phyloP scores from a whole-genome alignment of 2,797 vertebrate genomes.

The Fistularia tabacaria region DNA sequence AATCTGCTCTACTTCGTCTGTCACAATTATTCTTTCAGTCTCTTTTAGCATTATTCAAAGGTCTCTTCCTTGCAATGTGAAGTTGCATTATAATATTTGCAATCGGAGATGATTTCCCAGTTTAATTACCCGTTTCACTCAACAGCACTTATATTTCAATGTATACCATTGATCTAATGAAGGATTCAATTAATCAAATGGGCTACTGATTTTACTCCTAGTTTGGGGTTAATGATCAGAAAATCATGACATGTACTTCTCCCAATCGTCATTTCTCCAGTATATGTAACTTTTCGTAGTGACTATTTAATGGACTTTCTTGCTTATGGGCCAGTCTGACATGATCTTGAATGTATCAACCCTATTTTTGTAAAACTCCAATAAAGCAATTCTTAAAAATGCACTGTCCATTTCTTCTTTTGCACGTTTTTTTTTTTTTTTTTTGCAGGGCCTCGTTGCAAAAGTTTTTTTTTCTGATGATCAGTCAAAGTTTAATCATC shows the following conservation, averaged over 20 bases:
- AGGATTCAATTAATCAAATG: constrained; percentile 7
- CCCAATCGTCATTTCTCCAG: constrained; percentile 42
- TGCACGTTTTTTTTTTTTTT: constrained; percentile 13
- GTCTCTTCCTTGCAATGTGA: not conserved
- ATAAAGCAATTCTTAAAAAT: constrained; percentile 67
- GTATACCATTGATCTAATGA: constrained; percentile 54
- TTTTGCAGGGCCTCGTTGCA: not conserved
- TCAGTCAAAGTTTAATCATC: too few relatives aligned
- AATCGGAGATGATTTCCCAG: too few relatives aligned
- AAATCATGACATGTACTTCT: constrained; percentile 42
- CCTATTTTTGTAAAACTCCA: constrained; percentile 56
- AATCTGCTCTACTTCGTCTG: not conserved
- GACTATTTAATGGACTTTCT: constrained; percentile 56
- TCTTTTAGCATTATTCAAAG: not conserved
- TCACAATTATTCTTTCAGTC: not conserved
- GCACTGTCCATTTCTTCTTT: constrained; percentile 28
- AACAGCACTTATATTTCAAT: constrained; percentile 19
- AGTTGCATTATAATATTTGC: not conserved
- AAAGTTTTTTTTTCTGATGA: too few relatives aligned
- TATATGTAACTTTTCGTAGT: constrained; percentile 46
- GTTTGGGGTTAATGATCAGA: constrained; percentile 12
- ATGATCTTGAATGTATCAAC: constrained; percentile 43
- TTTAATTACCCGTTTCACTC: not conserved
- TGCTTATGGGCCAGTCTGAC: constrained; percentile 35
- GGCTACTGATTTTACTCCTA: constrained; percentile 15